phyloP scores from a whole-genome alignment of 2,113 vertebrate genomes.

The Pteronura brasiliensis region DNA sequence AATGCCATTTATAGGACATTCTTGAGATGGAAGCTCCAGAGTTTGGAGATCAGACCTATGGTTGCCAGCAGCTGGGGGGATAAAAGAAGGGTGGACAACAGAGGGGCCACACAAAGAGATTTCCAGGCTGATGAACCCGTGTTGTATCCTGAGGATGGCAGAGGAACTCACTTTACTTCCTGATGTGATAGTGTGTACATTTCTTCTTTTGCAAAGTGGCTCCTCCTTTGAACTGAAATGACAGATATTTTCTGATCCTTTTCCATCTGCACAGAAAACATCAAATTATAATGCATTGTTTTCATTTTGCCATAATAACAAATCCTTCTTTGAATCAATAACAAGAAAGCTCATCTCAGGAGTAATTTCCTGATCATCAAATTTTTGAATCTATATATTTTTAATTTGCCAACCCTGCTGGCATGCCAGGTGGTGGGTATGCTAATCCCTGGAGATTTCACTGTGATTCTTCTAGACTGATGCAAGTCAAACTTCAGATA shows the following conservation, averaged over 20 bases:
- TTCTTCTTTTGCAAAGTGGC: background rate
- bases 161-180: background rate
- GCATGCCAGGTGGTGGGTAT: background rate
- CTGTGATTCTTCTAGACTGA: background rate
- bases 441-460: background rate
- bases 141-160: background rate
- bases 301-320: slow-evolving; percentile 39
- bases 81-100: background rate
- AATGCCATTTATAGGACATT: background rate
- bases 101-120: background rate
- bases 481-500: slow-evolving; percentile 16
- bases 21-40: background rate
- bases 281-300: slow-evolving; percentile 30
- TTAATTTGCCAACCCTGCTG: slow-evolving; percentile 58
- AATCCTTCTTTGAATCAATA: slow-evolving; percentile 57
- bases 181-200: too few relatives aligned
- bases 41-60: background rate
- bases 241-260: background rate
- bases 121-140: fast-evolving
- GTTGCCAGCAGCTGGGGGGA: background rate
- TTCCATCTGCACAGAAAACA: slow-evolving; percentile 14
- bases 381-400: slow-evolving; percentile 65
- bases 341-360: slow-evolving; percentile 58
- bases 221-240: background rate
- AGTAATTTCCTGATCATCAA: slow-evolving; percentile 68